Evolutionary conservation across 2,113 vertebrate species (phyloP), one percentile per base, ranked within the genome.

Genomic region (Hydrochoerus hydrochaeris): DNA sequence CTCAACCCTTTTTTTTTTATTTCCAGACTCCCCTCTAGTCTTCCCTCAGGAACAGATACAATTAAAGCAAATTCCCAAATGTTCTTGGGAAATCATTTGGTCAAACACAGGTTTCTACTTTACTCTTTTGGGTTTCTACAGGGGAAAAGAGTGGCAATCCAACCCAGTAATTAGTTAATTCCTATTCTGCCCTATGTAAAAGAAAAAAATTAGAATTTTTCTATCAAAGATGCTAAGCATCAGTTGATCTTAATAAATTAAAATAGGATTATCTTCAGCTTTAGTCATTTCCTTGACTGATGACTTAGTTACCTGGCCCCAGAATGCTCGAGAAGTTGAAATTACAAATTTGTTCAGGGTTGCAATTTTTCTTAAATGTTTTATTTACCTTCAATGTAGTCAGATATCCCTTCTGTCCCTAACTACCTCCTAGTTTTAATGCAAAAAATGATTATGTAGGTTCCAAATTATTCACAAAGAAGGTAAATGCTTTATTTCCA

Each of bases 31-130:
- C 10, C 52, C 83, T 95, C 28, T 69, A 69, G 35, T 80, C 7
- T 44, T 85, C n/a, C 54, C 60, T 62, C 41, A 73, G 69, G 85
- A 30, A 44, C 32, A 89, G 80, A 75, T 16, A 62, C 20, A 95
- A 85, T 57, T n/a, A 88, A 95, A 94, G 71, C 12, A n/a, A 81
- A n/a, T 44, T 93, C 32, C 69, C 73, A 89, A 80, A 24, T 19
- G 41, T 87, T 96, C 26, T 75, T 86, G 17, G n/a, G 32, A 86
- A 94, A 58, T 13, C 38, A 93, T 8, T 52, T 82, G 57, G 54
- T 60, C 78, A 94, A 69, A 86, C 19, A 44, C 2, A 65, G 46
- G 7, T 49, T 49, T 90, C 24, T 71, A 71, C 49, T 58, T 19
- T 69, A 73, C n/a, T 7, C 46, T n/a, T 2, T 22, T 62, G 60